phyloP scores from a whole-genome alignment of 1,140 invertebrate species.

The Leptoteleia sp. region DNA sequence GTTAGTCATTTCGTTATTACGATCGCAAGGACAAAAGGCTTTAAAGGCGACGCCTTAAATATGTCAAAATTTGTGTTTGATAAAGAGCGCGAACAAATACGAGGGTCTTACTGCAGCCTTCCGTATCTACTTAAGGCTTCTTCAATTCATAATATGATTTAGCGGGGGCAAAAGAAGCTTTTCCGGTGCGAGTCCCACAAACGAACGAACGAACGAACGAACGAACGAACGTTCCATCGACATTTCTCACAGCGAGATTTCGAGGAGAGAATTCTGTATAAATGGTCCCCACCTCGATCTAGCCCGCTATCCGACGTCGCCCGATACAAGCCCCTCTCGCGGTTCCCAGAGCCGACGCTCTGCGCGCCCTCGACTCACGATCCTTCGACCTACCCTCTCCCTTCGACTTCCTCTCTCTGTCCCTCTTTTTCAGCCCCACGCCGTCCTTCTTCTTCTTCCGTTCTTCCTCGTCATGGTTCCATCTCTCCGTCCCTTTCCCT shows the following conservation, averaged over 20 bases:
- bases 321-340: conserved; percentile 72
- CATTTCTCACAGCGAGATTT: conserved; percentile 65
- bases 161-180: conserved; percentile 50
- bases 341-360: conserved; percentile 71
- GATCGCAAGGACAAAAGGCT: conserved; percentile 27
- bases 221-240: conserved; percentile 63
- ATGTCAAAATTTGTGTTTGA: conserved; percentile 60
- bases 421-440: conserved; percentile 57
- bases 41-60: conserved; percentile 45
- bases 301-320: conserved; percentile 66
- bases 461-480: conserved; percentile 64
- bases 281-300: conserved; percentile 66
- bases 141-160: conserved; percentile 59
- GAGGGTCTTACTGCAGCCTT: conserved; percentile 43
- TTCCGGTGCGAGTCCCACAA: conserved; percentile 46
- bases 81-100: conserved; percentile 43
- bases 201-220: conserved; percentile 63
- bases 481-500: conserved; percentile 56
- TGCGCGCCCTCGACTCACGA: conserved; percentile 73
- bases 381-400: conserved; percentile 71
- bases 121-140: conserved; percentile 52
- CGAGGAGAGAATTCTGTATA: conserved; percentile 67
- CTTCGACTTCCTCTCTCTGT: conserved; percentile 62
- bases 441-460: conserved; percentile 67
- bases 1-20: conserved; percentile 42